Evolutionary conservation across 2,113 vertebrate species (phyloP).

Genomic region (Noctilio leporinus): DNA sequence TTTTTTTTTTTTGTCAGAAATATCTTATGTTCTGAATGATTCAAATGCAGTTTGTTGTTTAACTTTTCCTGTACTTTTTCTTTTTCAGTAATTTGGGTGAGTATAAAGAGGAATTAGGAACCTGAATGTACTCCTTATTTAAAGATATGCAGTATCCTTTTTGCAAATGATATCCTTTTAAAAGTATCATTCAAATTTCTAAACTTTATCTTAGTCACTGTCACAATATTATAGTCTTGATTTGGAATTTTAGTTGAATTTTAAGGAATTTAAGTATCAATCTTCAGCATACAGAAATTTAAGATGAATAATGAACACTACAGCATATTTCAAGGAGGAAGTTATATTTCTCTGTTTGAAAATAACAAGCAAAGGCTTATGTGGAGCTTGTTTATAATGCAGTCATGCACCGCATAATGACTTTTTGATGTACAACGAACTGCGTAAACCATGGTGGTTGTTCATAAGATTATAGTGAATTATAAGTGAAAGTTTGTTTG

Average conservation of each 20-base stretch:
- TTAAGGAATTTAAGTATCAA: slow-evolving; percentile 31
- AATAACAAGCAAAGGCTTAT: slow-evolving; percentile 1
- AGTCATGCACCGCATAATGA: neutral
- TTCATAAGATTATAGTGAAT: neutral
- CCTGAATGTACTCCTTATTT: slow-evolving; percentile 80
- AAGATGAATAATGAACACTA: slow-evolving; percentile 1
- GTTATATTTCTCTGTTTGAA: slow-evolving; percentile 41
- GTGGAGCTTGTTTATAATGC: slow-evolving; percentile 7
- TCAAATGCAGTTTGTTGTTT: slow-evolving; percentile 57
- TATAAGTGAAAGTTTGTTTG: neutral
- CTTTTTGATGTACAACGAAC: neutral
- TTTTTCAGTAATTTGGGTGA: slow-evolving; percentile 86
- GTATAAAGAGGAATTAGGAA: slow-evolving; percentile 85
- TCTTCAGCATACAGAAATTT: slow-evolving; percentile 15
- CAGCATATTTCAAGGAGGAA: slow-evolving; percentile 1
- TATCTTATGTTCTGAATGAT: slow-evolving; percentile 47
- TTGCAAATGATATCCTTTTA: slow-evolving; percentile 82
- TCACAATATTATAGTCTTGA: slow-evolving; percentile 18
- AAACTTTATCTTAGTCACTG: slow-evolving; percentile 31
- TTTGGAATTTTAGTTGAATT: slow-evolving; percentile 58
- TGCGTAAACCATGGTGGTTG: neutral
- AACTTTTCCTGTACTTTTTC: slow-evolving; percentile 72
- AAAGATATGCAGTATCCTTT: slow-evolving; percentile 86
- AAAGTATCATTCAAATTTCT: slow-evolving; percentile 62
- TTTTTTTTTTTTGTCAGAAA: slow-evolving; percentile 36